Evolutionary conservation across 2,888 invertebrate genomes (phyloP), one percentile per base, ranked within the genome.

Genomic region (Salticus scenicus): DNA sequence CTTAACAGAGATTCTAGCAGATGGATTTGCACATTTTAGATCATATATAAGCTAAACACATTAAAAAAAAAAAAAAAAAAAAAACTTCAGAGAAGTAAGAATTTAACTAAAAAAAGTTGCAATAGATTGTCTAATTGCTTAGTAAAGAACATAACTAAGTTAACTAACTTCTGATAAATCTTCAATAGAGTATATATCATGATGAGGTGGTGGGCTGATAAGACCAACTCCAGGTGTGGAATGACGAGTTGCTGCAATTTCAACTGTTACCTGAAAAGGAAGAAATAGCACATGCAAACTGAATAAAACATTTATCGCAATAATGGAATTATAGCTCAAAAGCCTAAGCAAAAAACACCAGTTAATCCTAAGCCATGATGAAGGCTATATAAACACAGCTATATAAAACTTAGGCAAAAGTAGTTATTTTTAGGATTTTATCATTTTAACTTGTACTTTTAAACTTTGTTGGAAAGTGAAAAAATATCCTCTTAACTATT

Each of bases 141-240:
- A n/a, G n/a, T n/a, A n/a, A n/a, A n/a, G n/a, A n/a, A n/a, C n/a
- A n/a, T n/a, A n/a, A n/a, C n/a, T n/a, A n/a, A n/a, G n/a, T 37
- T 20, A 28, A 67, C 31, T 63, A 88, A 92, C 92, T 91, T 99
- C 98, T 0, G 99, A 98, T 90, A 99, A 93, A 93, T 99, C 99
- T 92, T 99, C 99, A 91, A 99, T 99, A 71, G 98, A 98, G 92
- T 99, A 99, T 92, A 99, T 99, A 90, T 99, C 99, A 92, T 99
- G 99, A 92, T 99, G 99, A 0, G 99, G 99, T 8, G 99, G 99
- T 7, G 99, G 99, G 0, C 98, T 98, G 91, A 99, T 99, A 14
- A 99, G 93, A 2, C 99, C 99, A 14, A 99, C 99, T 1, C 98
- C 98, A 0, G 99, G 94, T 0, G 99, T 97, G 0, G 98, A 98